These are phyloP conservation scores for Crioceris asparagi DNA, from an alignment of 2,888 invertebrate species.

Conservation along the genomic window DNA sequence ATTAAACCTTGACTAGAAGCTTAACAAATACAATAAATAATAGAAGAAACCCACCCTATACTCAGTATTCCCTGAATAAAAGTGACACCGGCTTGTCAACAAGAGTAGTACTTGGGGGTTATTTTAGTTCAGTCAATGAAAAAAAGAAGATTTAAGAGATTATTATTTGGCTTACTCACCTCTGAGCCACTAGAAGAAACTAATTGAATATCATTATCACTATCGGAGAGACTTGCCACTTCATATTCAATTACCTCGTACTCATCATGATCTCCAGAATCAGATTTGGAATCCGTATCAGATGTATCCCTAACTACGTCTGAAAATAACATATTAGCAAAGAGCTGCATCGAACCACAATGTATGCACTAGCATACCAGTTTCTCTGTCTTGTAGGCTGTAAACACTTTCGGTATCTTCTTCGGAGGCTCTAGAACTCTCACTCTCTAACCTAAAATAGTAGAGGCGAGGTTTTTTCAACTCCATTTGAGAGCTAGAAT, in stretches of 20 bases:
- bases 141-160: no score
- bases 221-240: slow-evolving; percentile 42
- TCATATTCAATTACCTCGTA: slow-evolving; percentile 32
- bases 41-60: no score
- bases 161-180: slow-evolving; percentile 25
- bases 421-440: slow-evolving; percentile 32
- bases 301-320: slow-evolving; percentile 35
- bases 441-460: slow-evolving; percentile 36
- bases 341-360: no score
- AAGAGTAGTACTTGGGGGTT: no score
- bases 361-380: no score
- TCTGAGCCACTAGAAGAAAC: slow-evolving; percentile 48
- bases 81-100: no score
- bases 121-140: no score
- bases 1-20: no score
- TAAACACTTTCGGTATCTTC: slow-evolving; percentile 47
- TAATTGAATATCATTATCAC: slow-evolving; percentile 10
- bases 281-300: slow-evolving; percentile 31
- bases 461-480: slow-evolving; percentile 20
- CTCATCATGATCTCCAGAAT: slow-evolving; percentile 17
- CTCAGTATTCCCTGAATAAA: no score
- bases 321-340: slow-evolving; percentile 35
- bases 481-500: slow-evolving; percentile 15
- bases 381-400: slow-evolving; percentile 54
- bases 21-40: no score